Base-by-base conservation (phyloP, 1,140 invertebrate genomes). In the Diprion similis region DNA sequence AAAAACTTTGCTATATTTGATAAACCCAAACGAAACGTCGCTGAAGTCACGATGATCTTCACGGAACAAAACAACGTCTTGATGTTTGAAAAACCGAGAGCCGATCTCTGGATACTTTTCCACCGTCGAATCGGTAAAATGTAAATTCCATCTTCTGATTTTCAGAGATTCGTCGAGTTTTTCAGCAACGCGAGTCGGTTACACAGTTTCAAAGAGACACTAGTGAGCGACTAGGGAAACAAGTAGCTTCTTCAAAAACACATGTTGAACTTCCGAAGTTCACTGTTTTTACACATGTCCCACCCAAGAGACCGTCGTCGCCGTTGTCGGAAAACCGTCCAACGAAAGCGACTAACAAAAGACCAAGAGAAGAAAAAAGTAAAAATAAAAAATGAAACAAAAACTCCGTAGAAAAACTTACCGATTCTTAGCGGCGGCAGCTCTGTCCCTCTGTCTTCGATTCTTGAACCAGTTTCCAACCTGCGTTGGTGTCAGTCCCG, bases 381-480 rank as follows among this genome's bases (percentile, higher is more conserved):
- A 64, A 7, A n/a, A n/a, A n/a, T n/a, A n/a, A n/a, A n/a, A n/a
- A n/a, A n/a, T n/a, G n/a, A 10, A 59, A 59, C n/a, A 59, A 59
- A 59, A 59, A 59, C 10, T 17, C 18, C 19, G 13, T 51, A 13
- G n/a, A n/a, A n/a, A n/a, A n/a, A 90, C 92, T 87, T 90, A 98
- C 95, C 97, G 94, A 90, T 99, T 99, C 90, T 99, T 99, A 68
- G 97, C 97, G n/a, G 97, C 97, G 10, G 99, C 99, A 11, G 99
- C 98, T 78, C 99, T 90, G 89, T 99, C 99, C 77, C 99, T 91
- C 88, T 99, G 99, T 80, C 99, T 90, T 73, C 99, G 90, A 89
- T 99, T 99, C 88, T 99, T 99, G 92, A 99, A 99, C 99, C 98
- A 99, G 90, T 99, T 99, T 66, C 99, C 99, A 73, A 99, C 99